Evolutionary conservation across 2,113 vertebrate genomes (phyloP), one percentile per base, ranked within the genome.

Genomic region (Eira barbara): DNA sequence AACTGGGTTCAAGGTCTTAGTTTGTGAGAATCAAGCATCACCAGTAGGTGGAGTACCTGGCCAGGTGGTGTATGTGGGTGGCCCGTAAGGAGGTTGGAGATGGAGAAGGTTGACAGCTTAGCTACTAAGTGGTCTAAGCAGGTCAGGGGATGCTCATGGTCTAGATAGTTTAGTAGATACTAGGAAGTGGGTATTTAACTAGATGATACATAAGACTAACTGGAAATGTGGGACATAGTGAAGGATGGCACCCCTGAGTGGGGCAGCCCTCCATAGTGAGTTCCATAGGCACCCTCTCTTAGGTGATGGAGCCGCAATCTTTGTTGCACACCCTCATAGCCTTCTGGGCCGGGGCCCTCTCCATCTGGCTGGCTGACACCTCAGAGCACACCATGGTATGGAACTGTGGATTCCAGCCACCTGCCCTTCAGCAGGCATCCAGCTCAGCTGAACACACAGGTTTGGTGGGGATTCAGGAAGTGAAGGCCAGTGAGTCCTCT

Each of bases 11-110:
- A 31, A 92, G 21, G 63, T 36, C 39, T 76, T n/a, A 52, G 6
- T 80, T 12, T 2, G 17, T 25, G 39, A 90, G 71, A 86, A 17
- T 39, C 21, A 36, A 79, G 87, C 45, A 8, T 74, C 8, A 21
- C 91, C 97, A 92, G 80, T 73, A 97, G 96, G 69, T 90, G 96
- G 95, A 34, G 14, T 0, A 45, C 36, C 69, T 84, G 89, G 31
- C n/a, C 65, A 78, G 21, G 36, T 3, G 36, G 1, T 21, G 31
- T 17, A 67, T 5, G 2, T 34, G 47, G 18, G 18, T n/a, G 34
- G 8, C 1, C 1, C 8, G 6, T 2, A 7, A 17, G 27, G 27
- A 6, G 55, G 7, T 21, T 39, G 81, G 25, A n/a, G 52, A 0
- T 12, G 2, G 84, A 47, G 20, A 82, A 52, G 6, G 63, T 11